These are phyloP conservation scores for Chaetorhynchus papuensis DNA, from an alignment of 2,113 vertebrate genomes.

Conservation along the genomic window DNA sequence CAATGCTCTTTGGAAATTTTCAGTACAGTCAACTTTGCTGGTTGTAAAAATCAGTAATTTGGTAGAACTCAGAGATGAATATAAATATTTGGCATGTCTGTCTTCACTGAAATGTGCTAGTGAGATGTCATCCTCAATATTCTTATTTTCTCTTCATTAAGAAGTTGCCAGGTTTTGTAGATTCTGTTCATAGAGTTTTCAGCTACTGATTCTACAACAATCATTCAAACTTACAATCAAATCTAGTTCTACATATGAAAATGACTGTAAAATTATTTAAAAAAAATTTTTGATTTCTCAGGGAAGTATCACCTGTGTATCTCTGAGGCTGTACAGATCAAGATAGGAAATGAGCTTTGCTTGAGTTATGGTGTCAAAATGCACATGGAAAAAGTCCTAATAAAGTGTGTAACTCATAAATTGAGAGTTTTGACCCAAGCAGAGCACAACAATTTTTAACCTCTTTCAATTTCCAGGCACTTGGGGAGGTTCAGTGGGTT, in stretches of 20 bases:
- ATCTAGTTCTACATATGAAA: neutral
- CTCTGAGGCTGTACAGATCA: neutral
- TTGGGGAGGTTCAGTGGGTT: neutral
- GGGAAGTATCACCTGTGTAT: neutral
- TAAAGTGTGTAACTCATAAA: neutral
- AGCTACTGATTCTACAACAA: neutral
- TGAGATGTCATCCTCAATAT: neutral
- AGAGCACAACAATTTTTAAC: neutral
- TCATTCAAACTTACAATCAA: neutral
- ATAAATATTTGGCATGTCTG: neutral
- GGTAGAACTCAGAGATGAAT: neutral
- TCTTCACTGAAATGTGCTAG: neutral
- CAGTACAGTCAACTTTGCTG: neutral
- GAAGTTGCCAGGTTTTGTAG: neutral
- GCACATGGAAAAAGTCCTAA: neutral
- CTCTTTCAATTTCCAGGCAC: neutral
- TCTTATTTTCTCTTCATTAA: neutral
- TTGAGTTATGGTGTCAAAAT: neutral
- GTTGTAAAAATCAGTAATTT: neutral
- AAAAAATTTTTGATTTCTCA: neutral
- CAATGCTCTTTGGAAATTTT: neutral
- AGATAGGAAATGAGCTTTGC: neutral
- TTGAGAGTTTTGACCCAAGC: neutral
- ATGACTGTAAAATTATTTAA: neutral
- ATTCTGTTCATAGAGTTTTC: neutral